phyloP scores from a whole-genome alignment of 2,113 vertebrate genomes.

The Melierax canorus region DNA sequence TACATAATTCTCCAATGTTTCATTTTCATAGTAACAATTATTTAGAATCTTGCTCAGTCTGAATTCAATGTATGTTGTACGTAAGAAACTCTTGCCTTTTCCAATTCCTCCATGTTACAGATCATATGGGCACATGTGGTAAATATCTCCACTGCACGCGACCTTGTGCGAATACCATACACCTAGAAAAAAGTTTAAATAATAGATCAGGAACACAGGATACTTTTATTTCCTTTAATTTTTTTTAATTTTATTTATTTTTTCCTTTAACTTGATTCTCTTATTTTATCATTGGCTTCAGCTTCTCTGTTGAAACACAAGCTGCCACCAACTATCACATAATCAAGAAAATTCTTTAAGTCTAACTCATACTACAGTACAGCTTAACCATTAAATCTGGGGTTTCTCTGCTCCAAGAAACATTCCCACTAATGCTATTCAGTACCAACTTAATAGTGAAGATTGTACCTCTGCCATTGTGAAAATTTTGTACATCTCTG shows the following conservation, averaged over 20 bases:
- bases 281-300: background rate
- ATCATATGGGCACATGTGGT: conserved; percentile 98
- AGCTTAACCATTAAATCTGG: background rate
- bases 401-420: background rate
- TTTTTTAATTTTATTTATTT: background rate
- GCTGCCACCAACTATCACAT: background rate
- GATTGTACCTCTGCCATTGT: conserved; percentile 93
- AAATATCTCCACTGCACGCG: conserved; percentile 96
- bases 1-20: background rate
- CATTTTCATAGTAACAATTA: background rate
- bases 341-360: background rate
- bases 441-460: background rate
- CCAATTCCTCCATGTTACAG: conserved; percentile 96
- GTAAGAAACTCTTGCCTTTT: conserved; percentile 81
- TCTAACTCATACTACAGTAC: background rate
- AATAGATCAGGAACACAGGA: background rate
- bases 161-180: conserved; percentile 93
- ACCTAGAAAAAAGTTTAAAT: conserved; percentile 71
- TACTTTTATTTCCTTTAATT: background rate
- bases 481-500: conserved; percentile 99
- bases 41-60: background rate
- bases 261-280: background rate
- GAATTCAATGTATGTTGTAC: background rate
- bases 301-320: background rate
- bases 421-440: background rate